Base-by-base conservation (phyloP, 2,113 vertebrate species). In the Lepus timidus region DNA sequence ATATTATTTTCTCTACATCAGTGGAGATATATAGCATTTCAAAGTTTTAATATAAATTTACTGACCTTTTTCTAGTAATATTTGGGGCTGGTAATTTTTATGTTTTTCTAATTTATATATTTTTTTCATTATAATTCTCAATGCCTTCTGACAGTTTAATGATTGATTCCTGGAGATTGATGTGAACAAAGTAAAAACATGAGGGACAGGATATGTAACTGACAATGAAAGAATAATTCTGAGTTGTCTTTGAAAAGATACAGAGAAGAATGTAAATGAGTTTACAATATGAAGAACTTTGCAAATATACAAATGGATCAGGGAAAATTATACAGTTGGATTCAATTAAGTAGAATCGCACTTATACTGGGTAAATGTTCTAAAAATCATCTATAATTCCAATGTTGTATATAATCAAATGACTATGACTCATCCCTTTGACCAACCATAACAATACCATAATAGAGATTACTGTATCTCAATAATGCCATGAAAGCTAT, bases 321-420 rank as follows among this genome's bases (percentile, higher is more conserved):
- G 4, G 33, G 17, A 27, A 78, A 78, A 58, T 17, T 58, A 17
- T 58, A 49, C 44, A 44, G 44, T 44, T 44, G 1, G 44, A 44
- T 7, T 44, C 44, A 44, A 73, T 61, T 17, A n/a, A 83, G 20
- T 12, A 22, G 14, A 82, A 68, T 73, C 17, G 36, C 17, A 39
- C 51, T 67, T 81, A 90, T 0, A 19, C 3, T 33, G 4, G 29
- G 6, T 58, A 79, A 84, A 87, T 82, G 4, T 70, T 81, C 55
- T 87, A 80, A 95, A 94, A 89, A 36, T 52, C 4, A 39, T 9
- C 29, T 71, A 16, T 87, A 67, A 84, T 84, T 93, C 49, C 17
- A 65, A 74, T 52, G 9, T 58, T 92, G 3, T 65, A 49, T 81
- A 55, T 81, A 73, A 85, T 61, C 25, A 82, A 88, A 85, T 94